Percentiles rank a stretch among this genome's conserved stretches.
phyloP scores from a whole-genome alignment of 2,888 invertebrate species.

The Eristalis intricaria region DNA sequence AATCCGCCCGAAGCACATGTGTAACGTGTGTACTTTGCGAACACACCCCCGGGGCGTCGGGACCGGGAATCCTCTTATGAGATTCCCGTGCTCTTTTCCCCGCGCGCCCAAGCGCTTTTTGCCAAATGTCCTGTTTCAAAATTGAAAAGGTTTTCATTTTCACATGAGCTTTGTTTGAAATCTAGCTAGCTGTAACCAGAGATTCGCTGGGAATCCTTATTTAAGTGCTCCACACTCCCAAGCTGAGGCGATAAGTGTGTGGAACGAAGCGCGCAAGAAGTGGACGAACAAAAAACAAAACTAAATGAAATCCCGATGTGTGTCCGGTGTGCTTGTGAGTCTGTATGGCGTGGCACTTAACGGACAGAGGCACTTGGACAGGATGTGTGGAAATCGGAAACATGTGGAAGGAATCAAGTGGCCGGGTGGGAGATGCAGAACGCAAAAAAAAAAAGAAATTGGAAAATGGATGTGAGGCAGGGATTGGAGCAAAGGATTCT shows the following conservation, averaged over 20 bases:
- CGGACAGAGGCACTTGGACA: slow-evolving; percentile 10
- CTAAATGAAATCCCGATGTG: slow-evolving; percentile 52
- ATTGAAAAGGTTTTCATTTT: slow-evolving; percentile 68
- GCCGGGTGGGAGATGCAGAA: neutral
- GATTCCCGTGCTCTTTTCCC: slow-evolving; percentile 6
- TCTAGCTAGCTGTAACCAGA: slow-evolving; percentile 40
- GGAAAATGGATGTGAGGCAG: neutral
- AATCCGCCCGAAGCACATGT: slow-evolving; percentile 5
- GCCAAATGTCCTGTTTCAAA: slow-evolving; percentile 64
- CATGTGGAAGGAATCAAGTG: slow-evolving; percentile 62
- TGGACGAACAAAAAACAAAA: slow-evolving; percentile 10
- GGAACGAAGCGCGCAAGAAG: slow-evolving; percentile 7
- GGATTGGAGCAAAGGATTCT: slow-evolving; percentile 10
- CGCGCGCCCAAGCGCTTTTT: slow-evolving; percentile 9
- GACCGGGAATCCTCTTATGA: slow-evolving; percentile 49
- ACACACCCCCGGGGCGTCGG: slow-evolving; percentile 18
- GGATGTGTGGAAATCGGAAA: slow-evolving; percentile 51
- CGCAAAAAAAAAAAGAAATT: neutral
- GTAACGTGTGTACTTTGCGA: neutral
- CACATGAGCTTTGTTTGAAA: slow-evolving; percentile 32
- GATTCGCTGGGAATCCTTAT: slow-evolving; percentile 49
- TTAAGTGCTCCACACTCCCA: slow-evolving; percentile 57
- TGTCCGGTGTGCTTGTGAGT: slow-evolving; percentile 12
- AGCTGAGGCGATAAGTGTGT: slow-evolving; percentile 49
- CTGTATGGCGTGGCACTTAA: slow-evolving; percentile 44